Evolutionary conservation across 2,888 invertebrate genomes (phyloP).

Genomic region (Caenorhabditis sp.): DNA sequence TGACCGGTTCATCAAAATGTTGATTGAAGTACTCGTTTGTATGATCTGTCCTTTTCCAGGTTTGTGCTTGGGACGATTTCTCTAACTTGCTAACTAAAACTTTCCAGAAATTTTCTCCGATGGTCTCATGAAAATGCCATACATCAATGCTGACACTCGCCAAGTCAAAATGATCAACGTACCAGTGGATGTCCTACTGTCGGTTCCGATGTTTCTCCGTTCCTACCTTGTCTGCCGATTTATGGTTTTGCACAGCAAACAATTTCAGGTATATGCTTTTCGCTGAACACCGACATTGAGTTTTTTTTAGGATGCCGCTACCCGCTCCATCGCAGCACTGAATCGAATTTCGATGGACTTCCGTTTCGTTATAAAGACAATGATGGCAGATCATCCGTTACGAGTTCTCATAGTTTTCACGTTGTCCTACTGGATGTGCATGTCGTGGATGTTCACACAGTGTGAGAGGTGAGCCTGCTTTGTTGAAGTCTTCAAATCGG

Average conservation of each 20-base stretch:
- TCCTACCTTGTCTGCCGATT: slow-evolving; percentile 99
- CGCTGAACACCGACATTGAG: neutral
- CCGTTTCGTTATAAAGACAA: slow-evolving; percentile 95
- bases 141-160: slow-evolving; percentile 75
- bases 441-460: slow-evolving; percentile 98
- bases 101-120: slow-evolving; percentile 68
- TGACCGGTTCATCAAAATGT: slow-evolving; percentile 89
- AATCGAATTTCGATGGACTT: slow-evolving; percentile 93
- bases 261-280: slow-evolving; percentile 88
- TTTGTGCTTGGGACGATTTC: slow-evolving; percentile 23
- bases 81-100: neutral
- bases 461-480: slow-evolving; percentile 92
- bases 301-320: slow-evolving; percentile 93
- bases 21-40: slow-evolving; percentile 94
- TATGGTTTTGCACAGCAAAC: slow-evolving; percentile 99
- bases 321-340: slow-evolving; percentile 86
- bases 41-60: slow-evolving; percentile 96
- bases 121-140: slow-evolving; percentile 81
- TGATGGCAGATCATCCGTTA: slow-evolving; percentile 99
- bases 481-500: too few relatives aligned
- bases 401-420: slow-evolving; percentile 96
- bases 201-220: slow-evolving; percentile 99
- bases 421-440: slow-evolving; percentile 99
- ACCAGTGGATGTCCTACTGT: slow-evolving; percentile 96
- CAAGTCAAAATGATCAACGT: slow-evolving; percentile 85